Base-by-base conservation (phyloP, 2,113 vertebrate genomes). In the Fregata magnificens region DNA sequence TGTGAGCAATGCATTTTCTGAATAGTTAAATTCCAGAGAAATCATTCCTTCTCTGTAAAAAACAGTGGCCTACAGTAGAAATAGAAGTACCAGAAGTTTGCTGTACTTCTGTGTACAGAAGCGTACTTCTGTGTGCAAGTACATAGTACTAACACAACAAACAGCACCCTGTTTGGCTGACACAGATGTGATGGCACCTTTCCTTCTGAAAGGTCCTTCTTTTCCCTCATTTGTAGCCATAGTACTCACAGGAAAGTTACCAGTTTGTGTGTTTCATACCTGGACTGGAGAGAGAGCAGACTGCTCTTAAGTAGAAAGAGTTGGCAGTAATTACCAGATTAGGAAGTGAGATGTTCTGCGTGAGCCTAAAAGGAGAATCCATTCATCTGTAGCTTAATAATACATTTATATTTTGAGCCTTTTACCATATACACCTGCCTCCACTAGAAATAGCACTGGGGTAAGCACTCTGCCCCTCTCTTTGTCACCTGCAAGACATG, bases 291-390 rank as follows among this genome's bases (percentile, higher is more conserved):
- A 90, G 70, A 87, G 69, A 96, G 84, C 44, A 94, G 94, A 82
- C 85, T 78, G 52, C 71, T 97, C 96, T 94, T 87, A 85, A 95
- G 62, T 56, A 84, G 71, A 95, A 93, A 82, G 71, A 89, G 65
- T 93, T 47, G 55, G 86, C 84, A 89, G 56, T 83, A 96, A 95
- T 93, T 95, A 83, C 52, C 94, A 91, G 90, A 34, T 52, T 72
- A 88, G 83, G 84, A 94, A 88, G 11, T 44, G 73, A 96, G 71
- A 86, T 38, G 9, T 71, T 90, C 74, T 55, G 11, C 1, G 10
- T 55, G 59, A 86, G 34, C 50, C 82, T 61, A 78, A 90, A 88
- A 71, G 58, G 12, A 49, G 49, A 79, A 90, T 78, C 52, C n/a
- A 34, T 76, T 82, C 5, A 25, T 94, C 66, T 58, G 52, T 80